Conservation (phyloP, 1,140 invertebrate species). For the Bactericera cockerelli region DNA sequence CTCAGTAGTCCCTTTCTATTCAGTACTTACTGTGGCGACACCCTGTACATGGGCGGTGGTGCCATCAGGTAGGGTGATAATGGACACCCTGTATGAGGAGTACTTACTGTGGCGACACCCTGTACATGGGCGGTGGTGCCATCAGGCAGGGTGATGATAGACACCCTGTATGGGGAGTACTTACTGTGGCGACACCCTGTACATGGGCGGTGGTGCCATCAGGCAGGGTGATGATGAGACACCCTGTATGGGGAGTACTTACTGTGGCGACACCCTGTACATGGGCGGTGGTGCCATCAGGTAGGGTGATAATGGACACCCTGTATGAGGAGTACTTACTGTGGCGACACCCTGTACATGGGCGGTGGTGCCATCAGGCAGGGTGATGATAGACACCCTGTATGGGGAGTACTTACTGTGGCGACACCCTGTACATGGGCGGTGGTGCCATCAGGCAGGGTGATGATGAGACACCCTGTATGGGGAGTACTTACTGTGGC, state of each 20-base stretch:
- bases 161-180: too few species aligned
- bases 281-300: conserved; percentile 89
- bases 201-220: conserved; percentile 93
- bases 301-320: conserved; percentile 88
- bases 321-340: conserved; percentile 86
- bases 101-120: conserved; percentile 11
- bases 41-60: conserved; percentile 87
- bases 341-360: conserved; percentile 81
- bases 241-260: conserved; percentile 88
- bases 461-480: too few species aligned
- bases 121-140: conserved; percentile 32
- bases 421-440: conserved; percentile 13
- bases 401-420: conserved; percentile 62
- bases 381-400: conserved; percentile 89
- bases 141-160: conserved; percentile 85
- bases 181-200: conserved; percentile 70
- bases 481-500: conserved; percentile 62
- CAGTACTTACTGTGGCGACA: conserved; percentile 62
- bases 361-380: conserved; percentile 89
- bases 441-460: conserved; percentile 65
- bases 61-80: conserved; percentile 88
- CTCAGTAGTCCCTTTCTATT: too few species aligned
- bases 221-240: conserved; percentile 84
- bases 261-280: conserved; percentile 78
- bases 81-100: conserved; percentile 30